Evolutionary conservation across 1,140 invertebrate species (phyloP), one percentile per base, ranked within the genome.

Genomic region (Drosophila kohkoa): DNA sequence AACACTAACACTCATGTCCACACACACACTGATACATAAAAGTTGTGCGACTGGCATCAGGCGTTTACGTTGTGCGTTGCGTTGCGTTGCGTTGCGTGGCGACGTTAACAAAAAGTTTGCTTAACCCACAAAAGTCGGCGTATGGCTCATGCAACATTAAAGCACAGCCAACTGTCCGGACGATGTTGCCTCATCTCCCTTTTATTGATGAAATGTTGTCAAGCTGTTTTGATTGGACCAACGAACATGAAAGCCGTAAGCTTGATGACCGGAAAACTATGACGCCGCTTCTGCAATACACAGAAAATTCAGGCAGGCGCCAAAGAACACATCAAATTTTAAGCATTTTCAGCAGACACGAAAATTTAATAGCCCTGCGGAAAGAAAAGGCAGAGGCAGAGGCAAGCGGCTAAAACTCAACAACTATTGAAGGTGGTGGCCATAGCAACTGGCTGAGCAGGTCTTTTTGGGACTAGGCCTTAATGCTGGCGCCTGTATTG

Each of bases 141-240:
- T 55, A 74, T 64, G 60, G 64, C 64, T 66, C 69, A 82, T 82
- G 71, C 65, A 82, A 82, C 80, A 82, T 82, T 82, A 79, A 82
- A 60, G 63, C 15, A 35, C 15, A 32, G n/a, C 65, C 7, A 51
- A 43, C 32, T 63, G 58, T 32, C 25, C 35, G 2, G 2, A 38
- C 41, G 5, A 43, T n/a, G n/a, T 13, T 43, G 41, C 28, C 3
- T 16, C 11, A 13, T 3, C 51, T 8, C 0, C 69, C 65, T 58
- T 66, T 77, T 83, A 87, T 87, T 88, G 83, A 87, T 87, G 83
- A 68, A 88, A 88, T 82, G 77, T 88, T 87, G 80, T 88, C 77
- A 77, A 81, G 73, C 80, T 64, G 49, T 55, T 72, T 54, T 72
- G 60, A 76, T 76, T 76, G 62, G 49, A 32, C 41, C 49, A 48